These are phyloP conservation scores for Aegotheles bennettii DNA, from an alignment of 2,113 vertebrate genomes.

Conservation along the genomic window DNA sequence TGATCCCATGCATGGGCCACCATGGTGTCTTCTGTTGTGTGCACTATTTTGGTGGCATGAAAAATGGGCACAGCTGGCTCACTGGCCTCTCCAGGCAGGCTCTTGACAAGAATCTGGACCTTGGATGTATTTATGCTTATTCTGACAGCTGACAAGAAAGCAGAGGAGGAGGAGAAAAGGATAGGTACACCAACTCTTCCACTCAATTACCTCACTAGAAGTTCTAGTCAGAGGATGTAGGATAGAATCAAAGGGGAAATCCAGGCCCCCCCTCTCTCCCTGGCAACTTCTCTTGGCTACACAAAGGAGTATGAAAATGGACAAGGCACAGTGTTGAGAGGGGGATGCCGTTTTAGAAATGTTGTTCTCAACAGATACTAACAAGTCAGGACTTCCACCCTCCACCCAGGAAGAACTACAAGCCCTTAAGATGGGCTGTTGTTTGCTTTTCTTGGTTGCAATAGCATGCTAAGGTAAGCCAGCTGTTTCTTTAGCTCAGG, in stretches of 20 bases:
- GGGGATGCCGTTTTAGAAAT: background rate
- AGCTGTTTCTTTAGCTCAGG: conserved; percentile 44
- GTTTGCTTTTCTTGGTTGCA: background rate
- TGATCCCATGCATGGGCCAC: background rate
- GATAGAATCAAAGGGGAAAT: background rate
- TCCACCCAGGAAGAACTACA: background rate
- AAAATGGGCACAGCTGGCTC: background rate
- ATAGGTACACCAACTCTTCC: background rate
- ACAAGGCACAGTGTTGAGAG: background rate
- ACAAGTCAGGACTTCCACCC: background rate
- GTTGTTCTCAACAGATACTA: background rate
- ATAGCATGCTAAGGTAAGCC: background rate
- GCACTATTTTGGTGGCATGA: background rate
- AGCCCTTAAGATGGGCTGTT: background rate
- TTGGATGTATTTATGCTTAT: background rate
- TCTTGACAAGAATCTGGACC: background rate
- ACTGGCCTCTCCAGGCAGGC: background rate
- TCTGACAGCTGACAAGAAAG: background rate
- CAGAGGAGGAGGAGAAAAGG: background rate
- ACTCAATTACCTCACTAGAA: conserved; percentile 4
- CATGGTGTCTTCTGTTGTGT: background rate
- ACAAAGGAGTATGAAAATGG: background rate
- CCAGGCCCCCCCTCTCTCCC: background rate
- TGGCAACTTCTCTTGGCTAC: background rate
- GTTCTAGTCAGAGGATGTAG: background rate